Evolutionary conservation across 2,113 vertebrate species (phyloP).

Genomic region (Oxyura jamaicensis): DNA sequence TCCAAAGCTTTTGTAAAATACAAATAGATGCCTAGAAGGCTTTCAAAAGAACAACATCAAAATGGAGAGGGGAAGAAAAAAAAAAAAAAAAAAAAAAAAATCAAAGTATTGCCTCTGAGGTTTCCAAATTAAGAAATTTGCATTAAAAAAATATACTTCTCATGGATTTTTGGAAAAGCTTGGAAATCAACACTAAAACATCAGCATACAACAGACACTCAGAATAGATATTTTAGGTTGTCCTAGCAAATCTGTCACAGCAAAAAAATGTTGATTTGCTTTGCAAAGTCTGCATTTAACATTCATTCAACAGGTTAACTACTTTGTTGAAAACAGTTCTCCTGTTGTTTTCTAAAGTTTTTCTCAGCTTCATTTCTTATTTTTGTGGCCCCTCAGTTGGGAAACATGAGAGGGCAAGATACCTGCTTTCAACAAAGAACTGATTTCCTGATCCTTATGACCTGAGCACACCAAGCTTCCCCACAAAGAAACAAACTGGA

Average conservation of each 20-base stretch:
- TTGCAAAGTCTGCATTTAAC: background rate
- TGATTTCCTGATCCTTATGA: conserved; percentile 63
- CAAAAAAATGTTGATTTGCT: background rate
- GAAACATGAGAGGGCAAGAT: conserved; percentile 56
- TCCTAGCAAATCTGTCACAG: background rate
- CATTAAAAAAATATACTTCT: background rate
- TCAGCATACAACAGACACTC: background rate
- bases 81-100: background rate
- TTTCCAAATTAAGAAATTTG: conserved; percentile 30
- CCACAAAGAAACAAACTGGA: conserved; percentile 73
- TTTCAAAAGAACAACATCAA: conserved; percentile 37
- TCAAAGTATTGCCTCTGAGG: conserved; percentile 17
- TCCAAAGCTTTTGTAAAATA: conserved; percentile 46
- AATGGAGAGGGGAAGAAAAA: background rate
- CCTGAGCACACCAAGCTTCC: conserved; percentile 36
- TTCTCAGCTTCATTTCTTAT: background rate
- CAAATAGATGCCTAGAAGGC: conserved; percentile 35
- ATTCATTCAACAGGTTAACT: background rate
- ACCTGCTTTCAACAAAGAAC: conserved; percentile 20
- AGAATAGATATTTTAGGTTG: background rate
- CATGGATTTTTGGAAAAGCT: background rate
- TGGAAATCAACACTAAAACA: background rate
- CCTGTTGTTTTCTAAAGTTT: conserved; percentile 4
- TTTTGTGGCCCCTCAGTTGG: conserved; percentile 4
- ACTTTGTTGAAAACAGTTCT: background rate